Evolutionary conservation across 2,888 invertebrate species (phyloP), one percentile per base, ranked within the genome.

Genomic region (Thera obeliscata): DNA sequence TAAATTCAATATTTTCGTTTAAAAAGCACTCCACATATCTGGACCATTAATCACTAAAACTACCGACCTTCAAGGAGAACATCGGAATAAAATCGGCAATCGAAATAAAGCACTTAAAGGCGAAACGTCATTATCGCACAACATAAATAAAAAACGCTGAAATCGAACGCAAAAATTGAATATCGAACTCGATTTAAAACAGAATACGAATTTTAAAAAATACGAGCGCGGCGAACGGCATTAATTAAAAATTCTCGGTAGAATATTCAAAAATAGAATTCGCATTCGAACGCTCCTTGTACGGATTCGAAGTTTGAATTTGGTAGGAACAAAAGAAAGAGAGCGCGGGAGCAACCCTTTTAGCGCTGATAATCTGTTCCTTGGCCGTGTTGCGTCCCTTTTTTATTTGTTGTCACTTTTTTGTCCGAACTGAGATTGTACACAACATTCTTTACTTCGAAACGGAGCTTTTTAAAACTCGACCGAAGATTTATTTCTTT

Each of bases 211-310:
- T 89, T 91, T 93, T 89, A 89, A 91, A 72, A 91, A 91, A 92
- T 92, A 91, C 90, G 90, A 90, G 88, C 90, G 84, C 88, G 88
- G 87, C 86, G 86, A 88, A 85, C 91, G 87, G 92, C 92, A 93
- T 93, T 93, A 93, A 93, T 93, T 93, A 93, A 93, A 93, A 92
- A 93, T 93, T 93, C 93, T 92, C 91, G 91, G 93, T 93, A 93
- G 91, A 93, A 93, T 92, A 93, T 93, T 92, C 93, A 91, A 91
- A 92, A 93, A 93, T 93, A 93, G 93, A 92, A 92, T 93, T 91
- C 91, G 92, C 92, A 91, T 91, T 91, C 91, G 91, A 89, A 90
- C 89, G 90, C 92, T 92, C 92, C 92, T 91, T 92, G 92, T 92
- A 92, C 91, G 91, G 91, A 87, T 87, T 85, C 84, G 84, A 87